Percentiles rank a stretch among this genome's conserved stretches.
phyloP scores from a whole-genome alignment of 2,888 invertebrate species.

The Erynnis tages region DNA sequence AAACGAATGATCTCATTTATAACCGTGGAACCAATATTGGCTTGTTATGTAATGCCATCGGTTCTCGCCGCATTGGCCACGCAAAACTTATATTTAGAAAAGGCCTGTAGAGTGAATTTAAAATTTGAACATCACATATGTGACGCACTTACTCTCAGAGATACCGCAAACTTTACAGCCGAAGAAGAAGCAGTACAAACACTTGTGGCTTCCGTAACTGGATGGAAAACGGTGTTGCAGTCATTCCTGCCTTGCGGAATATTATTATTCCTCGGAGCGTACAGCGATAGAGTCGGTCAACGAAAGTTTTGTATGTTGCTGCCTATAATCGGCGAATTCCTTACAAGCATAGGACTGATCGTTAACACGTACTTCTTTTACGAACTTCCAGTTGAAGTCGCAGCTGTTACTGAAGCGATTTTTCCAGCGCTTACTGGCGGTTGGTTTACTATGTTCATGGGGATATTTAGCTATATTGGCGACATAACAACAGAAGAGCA shows the following conservation, averaged over 20 bases:
- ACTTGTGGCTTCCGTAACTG: slow-evolving; percentile 89
- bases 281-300: slow-evolving; percentile 85
- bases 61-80: slow-evolving; percentile 88
- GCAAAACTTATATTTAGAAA: slow-evolving; percentile 92
- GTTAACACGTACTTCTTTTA: slow-evolving; percentile 90
- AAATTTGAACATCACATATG: slow-evolving; percentile 87
- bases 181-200: slow-evolving; percentile 86
- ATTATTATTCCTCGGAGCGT: slow-evolving; percentile 91
- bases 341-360: slow-evolving; percentile 89
- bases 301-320: slow-evolving; percentile 91
- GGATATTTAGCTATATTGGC: slow-evolving; percentile 93
- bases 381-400: slow-evolving; percentile 89
- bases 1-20: slow-evolving; percentile 83
- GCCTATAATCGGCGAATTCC: slow-evolving; percentile 90
- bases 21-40: slow-evolving; percentile 88
- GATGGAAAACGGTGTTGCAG: slow-evolving; percentile 93
- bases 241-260: slow-evolving; percentile 90
- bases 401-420: slow-evolving; percentile 89
- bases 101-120: slow-evolving; percentile 92
- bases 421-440: slow-evolving; percentile 92
- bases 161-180: slow-evolving; percentile 82
- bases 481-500: slow-evolving; percentile 92
- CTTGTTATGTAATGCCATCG: slow-evolving; percentile 86
- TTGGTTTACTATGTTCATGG: slow-evolving; percentile 95
- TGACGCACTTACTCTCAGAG: slow-evolving; percentile 87